Conservation (phyloP, 2,113 vertebrate genomes). For the Austrofundulus limnaeus region DNA sequence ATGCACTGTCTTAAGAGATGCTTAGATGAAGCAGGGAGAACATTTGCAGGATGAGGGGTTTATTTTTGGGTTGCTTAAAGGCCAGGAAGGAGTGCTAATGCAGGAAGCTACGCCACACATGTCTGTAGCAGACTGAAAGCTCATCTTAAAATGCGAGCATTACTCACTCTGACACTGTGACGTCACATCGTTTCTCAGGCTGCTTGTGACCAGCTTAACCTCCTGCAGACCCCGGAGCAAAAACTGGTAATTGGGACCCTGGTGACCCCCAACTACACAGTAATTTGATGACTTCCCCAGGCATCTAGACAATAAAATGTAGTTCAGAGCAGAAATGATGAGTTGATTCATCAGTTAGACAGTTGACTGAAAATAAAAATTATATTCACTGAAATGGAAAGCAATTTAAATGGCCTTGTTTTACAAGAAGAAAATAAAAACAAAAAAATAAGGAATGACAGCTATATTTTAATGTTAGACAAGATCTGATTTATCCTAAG, state of each 20-base stretch:
- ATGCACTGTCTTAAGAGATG: neutral
- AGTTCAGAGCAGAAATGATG: conserved; percentile 14
- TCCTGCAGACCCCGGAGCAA: conserved; percentile 2
- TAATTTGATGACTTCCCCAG: conserved; percentile 13
- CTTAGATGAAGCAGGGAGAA: neutral
- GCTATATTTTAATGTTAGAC: too few relatives aligned
- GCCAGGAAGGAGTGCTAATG: neutral
- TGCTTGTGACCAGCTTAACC: conserved; percentile 17
- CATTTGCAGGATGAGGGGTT: neutral
- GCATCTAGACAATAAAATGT: conserved; percentile 5
- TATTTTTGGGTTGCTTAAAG: neutral
- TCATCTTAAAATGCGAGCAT: conserved; percentile 3
- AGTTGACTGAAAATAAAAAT: conserved; percentile 1
- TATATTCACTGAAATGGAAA: neutral
- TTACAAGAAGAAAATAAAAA: neutral
- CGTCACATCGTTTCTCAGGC: conserved; percentile 6
- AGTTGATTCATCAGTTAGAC: conserved; percentile 17
- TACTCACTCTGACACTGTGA: conserved; percentile 5
- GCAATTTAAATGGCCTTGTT: neutral
- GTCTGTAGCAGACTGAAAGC: neutral
- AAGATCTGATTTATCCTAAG: too few relatives aligned
- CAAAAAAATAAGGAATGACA: neutral
- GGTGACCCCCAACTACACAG: conserved; percentile 7
- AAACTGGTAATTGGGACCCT: conserved; percentile 17
- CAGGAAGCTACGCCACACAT: neutral